Conservation (phyloP, 2,797 vertebrate genomes). For the Periparus ater region DNA sequence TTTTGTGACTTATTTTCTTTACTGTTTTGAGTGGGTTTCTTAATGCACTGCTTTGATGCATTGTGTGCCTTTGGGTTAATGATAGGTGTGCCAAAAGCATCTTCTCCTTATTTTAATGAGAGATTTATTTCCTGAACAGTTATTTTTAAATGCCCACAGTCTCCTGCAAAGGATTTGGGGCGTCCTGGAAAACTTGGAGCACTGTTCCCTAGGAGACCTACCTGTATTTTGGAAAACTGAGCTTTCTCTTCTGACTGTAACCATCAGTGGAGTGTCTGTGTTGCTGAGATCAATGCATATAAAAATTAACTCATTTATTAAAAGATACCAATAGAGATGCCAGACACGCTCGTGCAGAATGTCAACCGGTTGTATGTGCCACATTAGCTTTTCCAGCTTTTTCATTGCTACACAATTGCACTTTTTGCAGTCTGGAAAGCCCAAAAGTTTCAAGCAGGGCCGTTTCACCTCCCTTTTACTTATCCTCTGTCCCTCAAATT, state of each 20-base stretch:
- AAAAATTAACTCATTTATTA: neutral
- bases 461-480: neutral
- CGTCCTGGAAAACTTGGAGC: neutral
- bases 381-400: neutral
- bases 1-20: neutral
- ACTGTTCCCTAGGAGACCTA: neutral
- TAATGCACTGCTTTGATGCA: neutral
- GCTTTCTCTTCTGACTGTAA: neutral
- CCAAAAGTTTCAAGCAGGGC: neutral
- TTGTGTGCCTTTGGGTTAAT: neutral
- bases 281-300: neutral
- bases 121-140: neutral
- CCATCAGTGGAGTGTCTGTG: neutral
- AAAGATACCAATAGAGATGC: neutral
- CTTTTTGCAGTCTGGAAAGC: neutral
- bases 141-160: neutral
- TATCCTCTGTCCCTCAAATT: neutral
- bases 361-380: neutral
- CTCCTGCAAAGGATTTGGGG: neutral
- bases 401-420: neutral
- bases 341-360: neutral
- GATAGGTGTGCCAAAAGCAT: neutral
- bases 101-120: neutral
- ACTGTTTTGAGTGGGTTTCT: slow-evolving; percentile 6
- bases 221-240: neutral